Percentiles rank a stretch among this genome's conserved stretches.
These are phyloP conservation scores for Echeneis naucrates DNA, from an alignment of 2,797 vertebrate species.

Conservation along the genomic window DNA sequence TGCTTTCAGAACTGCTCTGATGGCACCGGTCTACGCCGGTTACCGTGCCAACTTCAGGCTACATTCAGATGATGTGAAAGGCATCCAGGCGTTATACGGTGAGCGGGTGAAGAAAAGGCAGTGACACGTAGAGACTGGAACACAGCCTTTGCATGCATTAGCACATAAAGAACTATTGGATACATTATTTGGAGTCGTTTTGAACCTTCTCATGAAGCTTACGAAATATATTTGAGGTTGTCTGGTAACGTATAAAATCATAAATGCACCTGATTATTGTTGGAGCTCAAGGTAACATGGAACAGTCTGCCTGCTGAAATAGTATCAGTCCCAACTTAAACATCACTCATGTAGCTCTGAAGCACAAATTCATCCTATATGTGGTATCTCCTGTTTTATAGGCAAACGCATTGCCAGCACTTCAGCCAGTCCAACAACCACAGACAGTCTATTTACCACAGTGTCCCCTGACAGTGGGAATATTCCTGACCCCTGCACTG, in stretches of 20 bases:
- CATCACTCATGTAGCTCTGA: background rate
- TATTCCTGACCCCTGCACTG: constrained; percentile 87
- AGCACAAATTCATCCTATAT: background rate
- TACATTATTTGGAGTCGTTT: too few relatives aligned
- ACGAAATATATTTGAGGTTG: too few relatives aligned
- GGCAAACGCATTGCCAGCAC: constrained; percentile 73
- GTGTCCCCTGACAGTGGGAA: constrained; percentile 23
- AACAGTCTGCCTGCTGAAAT: too few relatives aligned
- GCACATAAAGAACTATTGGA: background rate
- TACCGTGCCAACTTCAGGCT: constrained; percentile 86
- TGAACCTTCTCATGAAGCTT: too few relatives aligned
- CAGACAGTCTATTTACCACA: constrained; percentile 57
- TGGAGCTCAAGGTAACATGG: too few relatives aligned
- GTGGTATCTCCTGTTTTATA: constrained; percentile 45
- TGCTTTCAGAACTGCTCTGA: constrained; percentile 85
- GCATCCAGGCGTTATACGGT: constrained; percentile 92
- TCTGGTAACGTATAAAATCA: too few relatives aligned
- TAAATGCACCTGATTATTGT: too few relatives aligned
- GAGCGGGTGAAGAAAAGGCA: constrained; percentile 42
- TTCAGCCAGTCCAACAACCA: constrained; percentile 36
- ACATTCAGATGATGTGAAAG: constrained; percentile 87
- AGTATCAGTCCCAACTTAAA: background rate
- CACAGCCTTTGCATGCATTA: background rate
- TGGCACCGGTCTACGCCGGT: constrained; percentile 89
- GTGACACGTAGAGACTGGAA: background rate